These are phyloP conservation scores for Melanostoma mellinum DNA, from an alignment of 2,888 invertebrate genomes.

Conservation along the genomic window DNA sequence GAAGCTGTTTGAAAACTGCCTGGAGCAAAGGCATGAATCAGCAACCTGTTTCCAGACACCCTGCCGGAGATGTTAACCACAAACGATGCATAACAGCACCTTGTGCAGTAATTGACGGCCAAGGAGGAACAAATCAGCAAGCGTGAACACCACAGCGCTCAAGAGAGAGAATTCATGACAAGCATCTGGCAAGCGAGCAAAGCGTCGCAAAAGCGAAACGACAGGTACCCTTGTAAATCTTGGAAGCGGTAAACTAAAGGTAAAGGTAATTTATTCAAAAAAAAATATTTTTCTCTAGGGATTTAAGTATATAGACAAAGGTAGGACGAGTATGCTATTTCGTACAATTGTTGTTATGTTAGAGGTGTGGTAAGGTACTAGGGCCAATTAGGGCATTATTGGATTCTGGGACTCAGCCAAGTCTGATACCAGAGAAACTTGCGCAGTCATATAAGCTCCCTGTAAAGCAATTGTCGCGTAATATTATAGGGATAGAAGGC, in stretches of 20 bases:
- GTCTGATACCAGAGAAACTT: neutral
- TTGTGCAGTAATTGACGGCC: neutral
- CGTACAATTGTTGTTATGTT: neutral
- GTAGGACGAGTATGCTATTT: neutral
- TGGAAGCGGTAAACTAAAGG: no score
- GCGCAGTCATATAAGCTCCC: no score
- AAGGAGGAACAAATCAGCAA: neutral
- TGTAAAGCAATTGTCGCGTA: neutral
- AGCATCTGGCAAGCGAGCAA: neutral
- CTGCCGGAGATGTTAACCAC: neutral
- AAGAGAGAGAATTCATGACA: no score
- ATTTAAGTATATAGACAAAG: neutral
- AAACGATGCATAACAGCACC: conserved; percentile 7
- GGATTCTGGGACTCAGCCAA: neutral
- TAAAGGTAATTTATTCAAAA: no score
- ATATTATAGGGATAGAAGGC: neutral
- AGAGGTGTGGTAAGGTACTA: neutral
- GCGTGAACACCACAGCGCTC: neutral
- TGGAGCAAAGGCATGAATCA: neutral
- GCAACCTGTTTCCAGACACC: conserved; percentile 1
- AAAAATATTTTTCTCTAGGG: neutral
- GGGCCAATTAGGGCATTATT: neutral
- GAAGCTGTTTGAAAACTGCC: conserved; percentile 6
- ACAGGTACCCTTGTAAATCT: no score
- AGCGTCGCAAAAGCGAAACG: no score